These are phyloP conservation scores for Colius striatus DNA, from an alignment of 2,113 vertebrate genomes.

Conservation along the genomic window DNA sequence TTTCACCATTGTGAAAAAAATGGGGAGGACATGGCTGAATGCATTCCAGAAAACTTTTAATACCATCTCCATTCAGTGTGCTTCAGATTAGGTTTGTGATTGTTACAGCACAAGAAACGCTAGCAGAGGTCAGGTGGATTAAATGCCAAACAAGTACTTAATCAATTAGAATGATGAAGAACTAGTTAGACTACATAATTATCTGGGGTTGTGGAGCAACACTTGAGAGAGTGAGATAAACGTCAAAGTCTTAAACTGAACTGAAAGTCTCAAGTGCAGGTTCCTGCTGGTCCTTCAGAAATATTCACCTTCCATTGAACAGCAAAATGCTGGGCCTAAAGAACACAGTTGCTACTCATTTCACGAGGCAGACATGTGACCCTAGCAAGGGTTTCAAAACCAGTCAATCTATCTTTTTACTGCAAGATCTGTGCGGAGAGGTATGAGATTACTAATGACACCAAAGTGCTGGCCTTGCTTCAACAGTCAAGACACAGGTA, in stretches of 20 bases:
- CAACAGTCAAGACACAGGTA: conserved; percentile 57
- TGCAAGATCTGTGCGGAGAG: neutral
- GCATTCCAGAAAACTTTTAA: neutral
- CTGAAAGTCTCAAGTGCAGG: neutral
- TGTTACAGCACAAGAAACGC: neutral
- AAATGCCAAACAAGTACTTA: neutral
- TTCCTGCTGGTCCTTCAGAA: neutral
- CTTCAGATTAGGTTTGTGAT: neutral
- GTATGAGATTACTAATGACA: conserved; percentile 16
- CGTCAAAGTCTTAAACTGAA: neutral
- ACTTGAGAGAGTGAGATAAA: neutral
- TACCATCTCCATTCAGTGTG: neutral
- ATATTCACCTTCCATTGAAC: neutral
- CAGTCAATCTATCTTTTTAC: neutral
- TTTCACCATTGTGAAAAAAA: neutral
- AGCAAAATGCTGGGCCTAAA: neutral
- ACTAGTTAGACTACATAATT: neutral
- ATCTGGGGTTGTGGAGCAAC: neutral
- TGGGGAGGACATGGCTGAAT: neutral
- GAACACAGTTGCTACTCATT: neutral
- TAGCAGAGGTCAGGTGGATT: neutral
- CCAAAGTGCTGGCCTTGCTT: conserved; percentile 76
- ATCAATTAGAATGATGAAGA: neutral
- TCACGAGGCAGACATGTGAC: neutral
- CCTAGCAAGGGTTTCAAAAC: neutral